These are phyloP conservation scores for Tenthredo amoena DNA, from an alignment of 2,888 invertebrate species.

Conservation along the genomic window DNA sequence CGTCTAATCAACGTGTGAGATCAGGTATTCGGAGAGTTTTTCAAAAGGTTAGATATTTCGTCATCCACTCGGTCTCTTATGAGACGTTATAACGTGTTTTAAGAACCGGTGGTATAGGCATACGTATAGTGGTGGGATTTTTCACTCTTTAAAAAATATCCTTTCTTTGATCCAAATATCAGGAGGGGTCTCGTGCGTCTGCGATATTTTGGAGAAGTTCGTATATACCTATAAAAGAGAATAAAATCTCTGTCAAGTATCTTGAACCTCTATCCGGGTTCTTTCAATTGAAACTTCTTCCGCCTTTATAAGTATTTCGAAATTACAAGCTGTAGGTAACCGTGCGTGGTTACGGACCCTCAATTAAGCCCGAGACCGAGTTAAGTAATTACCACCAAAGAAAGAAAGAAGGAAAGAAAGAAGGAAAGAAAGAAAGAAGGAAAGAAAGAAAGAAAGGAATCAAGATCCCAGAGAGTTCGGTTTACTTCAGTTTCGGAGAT, in stretches of 20 bases:
- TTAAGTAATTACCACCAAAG: slow-evolving; percentile 46
- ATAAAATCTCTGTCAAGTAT: slow-evolving; percentile 22
- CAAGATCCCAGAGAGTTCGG: background rate
- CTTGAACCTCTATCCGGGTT: background rate
- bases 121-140: background rate
- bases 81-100: background rate
- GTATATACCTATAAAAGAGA: background rate
- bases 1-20: background rate
- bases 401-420: slow-evolving; percentile 12
- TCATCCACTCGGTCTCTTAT: background rate
- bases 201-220: background rate
- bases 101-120: background rate
- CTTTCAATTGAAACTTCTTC: slow-evolving; percentile 23
- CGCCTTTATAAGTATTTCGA: slow-evolving; percentile 41
- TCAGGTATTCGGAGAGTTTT: background rate
- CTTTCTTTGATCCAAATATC: background rate
- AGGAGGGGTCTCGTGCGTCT: background rate
- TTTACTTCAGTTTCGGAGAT: background rate
- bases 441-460: slow-evolving; percentile 8
- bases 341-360: slow-evolving; percentile 30
- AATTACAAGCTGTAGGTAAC: slow-evolving; percentile 36
- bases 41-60: slow-evolving; percentile 18
- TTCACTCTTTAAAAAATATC: background rate
- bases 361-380: slow-evolving; percentile 44
- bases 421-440: slow-evolving; percentile 18